Evolutionary conservation across 2,113 vertebrate genomes (phyloP).

Genomic region (Mugil cephalus): DNA sequence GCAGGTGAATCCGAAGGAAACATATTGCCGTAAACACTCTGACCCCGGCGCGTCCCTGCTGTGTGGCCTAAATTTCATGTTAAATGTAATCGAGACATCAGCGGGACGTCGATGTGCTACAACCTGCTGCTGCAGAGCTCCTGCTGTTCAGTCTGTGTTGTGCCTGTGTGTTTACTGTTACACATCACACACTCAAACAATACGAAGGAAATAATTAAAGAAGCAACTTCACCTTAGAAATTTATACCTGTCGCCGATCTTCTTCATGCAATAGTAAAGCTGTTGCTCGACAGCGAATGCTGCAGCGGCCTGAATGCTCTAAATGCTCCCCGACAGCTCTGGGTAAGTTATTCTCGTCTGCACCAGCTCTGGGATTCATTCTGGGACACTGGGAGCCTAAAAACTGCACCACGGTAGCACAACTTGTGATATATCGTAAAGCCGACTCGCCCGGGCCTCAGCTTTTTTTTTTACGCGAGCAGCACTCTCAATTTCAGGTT

Average conservation of each 20-base stretch:
- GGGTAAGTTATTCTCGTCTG: constrained; percentile 51
- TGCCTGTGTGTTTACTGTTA: not conserved
- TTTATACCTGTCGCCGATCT: not conserved
- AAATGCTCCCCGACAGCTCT: constrained; percentile 44
- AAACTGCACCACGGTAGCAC: constrained; percentile 32
- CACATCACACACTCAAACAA: constrained; percentile 7
- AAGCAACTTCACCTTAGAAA: constrained; percentile 7
- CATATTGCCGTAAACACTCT: not conserved
- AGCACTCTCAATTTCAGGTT: constrained; percentile 28
- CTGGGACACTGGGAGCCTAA: constrained; percentile 48
- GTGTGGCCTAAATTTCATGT: constrained; percentile 19
- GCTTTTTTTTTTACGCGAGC: no score
- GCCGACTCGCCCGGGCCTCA: constrained; percentile 28
- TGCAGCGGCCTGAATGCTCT: constrained; percentile 43
- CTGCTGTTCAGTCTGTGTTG: not conserved
- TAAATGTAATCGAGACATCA: constrained; percentile 21
- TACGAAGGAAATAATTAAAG: constrained; percentile 24
- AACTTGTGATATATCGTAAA: constrained; percentile 49
- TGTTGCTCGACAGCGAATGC: constrained; percentile 9
- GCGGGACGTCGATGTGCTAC: constrained; percentile 10
- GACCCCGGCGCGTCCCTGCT: not conserved
- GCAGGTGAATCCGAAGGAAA: constrained; percentile 3
- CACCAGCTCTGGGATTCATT: constrained; percentile 32
- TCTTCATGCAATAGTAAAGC: constrained; percentile 8
- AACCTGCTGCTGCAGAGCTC: not conserved